Percentiles rank a stretch among this genome's conserved stretches.
These are phyloP conservation scores for Hirtodrosophila histrioides DNA, from an alignment of 2,888 invertebrate genomes.

Conservation along the genomic window DNA sequence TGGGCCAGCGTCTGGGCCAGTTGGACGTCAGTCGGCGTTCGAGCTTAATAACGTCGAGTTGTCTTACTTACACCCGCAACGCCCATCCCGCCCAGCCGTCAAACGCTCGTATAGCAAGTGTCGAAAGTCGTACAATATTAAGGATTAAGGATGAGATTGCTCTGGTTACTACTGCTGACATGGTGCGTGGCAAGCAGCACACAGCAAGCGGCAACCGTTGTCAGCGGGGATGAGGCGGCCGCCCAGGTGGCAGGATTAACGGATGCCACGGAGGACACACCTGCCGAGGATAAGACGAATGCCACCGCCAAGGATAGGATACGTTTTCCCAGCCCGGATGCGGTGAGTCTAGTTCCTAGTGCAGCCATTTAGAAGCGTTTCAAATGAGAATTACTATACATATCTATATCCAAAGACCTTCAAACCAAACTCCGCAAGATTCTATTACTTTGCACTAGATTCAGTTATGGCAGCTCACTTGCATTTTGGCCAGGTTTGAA, in stretches of 20 bases:
- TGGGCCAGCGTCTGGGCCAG: slow-evolving; percentile 52
- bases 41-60: slow-evolving; percentile 50
- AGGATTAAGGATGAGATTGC: slow-evolving; percentile 48
- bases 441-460: too few species aligned
- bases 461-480: too few species aligned
- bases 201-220: slow-evolving; percentile 33
- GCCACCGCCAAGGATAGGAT: neutral
- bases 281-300: neutral
- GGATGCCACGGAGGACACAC: neutral
- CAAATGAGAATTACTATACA: too few species aligned
- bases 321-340: slow-evolving; percentile 26
- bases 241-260: slow-evolving; percentile 11
- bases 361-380: too few species aligned
- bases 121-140: neutral
- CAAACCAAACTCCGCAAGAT: too few species aligned
- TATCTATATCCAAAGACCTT: too few species aligned
- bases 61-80: slow-evolving; percentile 1
- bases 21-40: slow-evolving; percentile 65
- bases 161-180: slow-evolving; percentile 41
- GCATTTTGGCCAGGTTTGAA: too few species aligned
- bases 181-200: slow-evolving; percentile 32
- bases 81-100: slow-evolving; percentile 8
- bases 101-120: neutral
- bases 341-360: slow-evolving; percentile 26
- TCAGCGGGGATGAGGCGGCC: slow-evolving; percentile 22